Conservation (phyloP, 2,888 invertebrate genomes). For the Euzetes globulus region DNA sequence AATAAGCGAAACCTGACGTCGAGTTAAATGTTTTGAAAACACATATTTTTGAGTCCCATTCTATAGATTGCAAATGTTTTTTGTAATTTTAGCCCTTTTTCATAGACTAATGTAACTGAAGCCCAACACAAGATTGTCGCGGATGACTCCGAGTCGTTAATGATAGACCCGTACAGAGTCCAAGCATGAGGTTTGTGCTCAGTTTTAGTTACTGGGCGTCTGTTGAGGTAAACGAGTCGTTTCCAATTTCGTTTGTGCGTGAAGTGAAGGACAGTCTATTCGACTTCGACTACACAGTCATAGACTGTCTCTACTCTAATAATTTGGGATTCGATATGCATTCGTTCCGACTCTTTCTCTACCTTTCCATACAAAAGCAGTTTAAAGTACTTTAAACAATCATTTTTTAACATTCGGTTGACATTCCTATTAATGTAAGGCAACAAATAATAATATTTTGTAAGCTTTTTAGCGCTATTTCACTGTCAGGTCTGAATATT, state of each 20-base stretch:
- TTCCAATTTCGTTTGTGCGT: constrained; percentile 27
- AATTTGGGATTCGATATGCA: not conserved
- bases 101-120: not conserved
- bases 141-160: not conserved
- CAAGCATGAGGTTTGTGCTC: not conserved
- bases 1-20: not conserved
- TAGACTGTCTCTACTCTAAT: not conserved
- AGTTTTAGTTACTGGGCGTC: constrained; percentile 23
- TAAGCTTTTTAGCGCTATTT: not conserved
- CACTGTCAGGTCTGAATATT: not conserved
- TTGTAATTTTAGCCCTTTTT: constrained; percentile 22
- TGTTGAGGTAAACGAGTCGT: constrained; percentile 22
- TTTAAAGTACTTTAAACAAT: too few species aligned
- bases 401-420: too few species aligned
- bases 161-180: constrained; percentile 5
- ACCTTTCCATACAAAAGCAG: not conserved
- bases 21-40: not conserved
- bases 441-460: too few species aligned
- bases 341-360: not conserved
- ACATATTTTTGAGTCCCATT: not conserved
- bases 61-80: constrained; percentile 11
- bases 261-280: constrained; percentile 19
- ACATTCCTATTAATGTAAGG: too few species aligned
- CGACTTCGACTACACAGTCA: not conserved
- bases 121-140: not conserved